Evolutionary conservation across 2,113 vertebrate species (phyloP), one percentile per base, ranked within the genome.

Genomic region (Neogobius melanostomus): DNA sequence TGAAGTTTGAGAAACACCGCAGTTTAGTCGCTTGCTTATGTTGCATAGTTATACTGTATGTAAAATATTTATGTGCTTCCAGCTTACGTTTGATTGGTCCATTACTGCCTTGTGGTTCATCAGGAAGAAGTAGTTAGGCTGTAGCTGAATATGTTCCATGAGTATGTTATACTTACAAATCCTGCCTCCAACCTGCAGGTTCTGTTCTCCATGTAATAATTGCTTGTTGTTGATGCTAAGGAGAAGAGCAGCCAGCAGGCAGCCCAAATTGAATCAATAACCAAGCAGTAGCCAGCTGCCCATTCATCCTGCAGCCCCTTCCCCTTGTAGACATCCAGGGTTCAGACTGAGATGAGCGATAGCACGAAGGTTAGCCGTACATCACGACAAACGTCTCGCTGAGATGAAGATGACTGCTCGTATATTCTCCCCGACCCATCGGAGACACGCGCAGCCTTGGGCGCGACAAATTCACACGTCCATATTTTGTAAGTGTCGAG

Each of bases 291-390:
- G 82, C 65, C 36, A 79, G 72, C 77, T 76, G 76, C 64, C 77
- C 82, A 82, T 91, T 82, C 85, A 83, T 88, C 81, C 67, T 56
- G 71, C 81, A 79, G 87, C 85, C 78, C 71, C 67, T 17, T 50
- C 36, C 84, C 86, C 79, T 76, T 71, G 60, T 7, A 69, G 77
- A 82, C 85, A 84, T 73, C 76, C 70, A 14, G 76, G 66, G 76
- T 82, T 84, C 72, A 50, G 70, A 52, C 66, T 78, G 72, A 72
- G 80, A 88, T 74, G 81, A 84, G 79, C 69, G 67, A 85, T 81
- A 72, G 70, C 72, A 17, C 12, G 8, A n/a, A 80, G 75, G 86
- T 82, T 68, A 64, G 77, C 75, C 53, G 68, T 90, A 84, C 69
- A 82, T 90, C 87, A 84, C 11, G 52, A 64, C 80, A 64, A 47